Percentiles rank a stretch among this genome's conserved stretches.
Conservation (phyloP, 2,797 vertebrate genomes). For the Philypnodon macrostomus region DNA sequence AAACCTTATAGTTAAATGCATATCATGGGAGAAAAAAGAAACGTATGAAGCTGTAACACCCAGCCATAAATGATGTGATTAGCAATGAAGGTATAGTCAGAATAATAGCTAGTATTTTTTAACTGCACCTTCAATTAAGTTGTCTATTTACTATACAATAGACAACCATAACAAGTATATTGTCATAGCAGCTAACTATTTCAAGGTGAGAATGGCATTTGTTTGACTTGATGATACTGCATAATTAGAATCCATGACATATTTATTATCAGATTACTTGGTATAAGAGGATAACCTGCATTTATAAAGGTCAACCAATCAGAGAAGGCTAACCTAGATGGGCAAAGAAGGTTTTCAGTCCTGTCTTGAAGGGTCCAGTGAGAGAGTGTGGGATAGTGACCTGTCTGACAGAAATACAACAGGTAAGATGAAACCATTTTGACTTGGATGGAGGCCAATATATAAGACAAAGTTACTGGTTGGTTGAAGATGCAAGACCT, state of each 20-base stretch:
- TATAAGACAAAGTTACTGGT: not conserved
- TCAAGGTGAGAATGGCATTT: constrained; percentile 31
- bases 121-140: not conserved
- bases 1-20: too few species aligned
- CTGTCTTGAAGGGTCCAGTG: constrained; percentile 26
- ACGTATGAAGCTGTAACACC: too few species aligned
- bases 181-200: not conserved
- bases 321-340: constrained; percentile 39
- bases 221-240: constrained; percentile 20
- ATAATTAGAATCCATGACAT: constrained; percentile 51
- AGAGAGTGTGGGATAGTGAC: constrained; percentile 31
- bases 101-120: too few species aligned
- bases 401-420: constrained; percentile 30
- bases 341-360: constrained; percentile 50
- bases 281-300: constrained; percentile 67
- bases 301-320: constrained; percentile 68
- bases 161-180: not conserved
- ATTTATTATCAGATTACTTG: constrained; percentile 77
- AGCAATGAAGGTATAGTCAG: too few species aligned
- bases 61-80: too few species aligned
- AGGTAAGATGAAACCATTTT: constrained; percentile 42
- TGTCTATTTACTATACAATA: not conserved
- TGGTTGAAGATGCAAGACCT: not conserved
- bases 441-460: constrained; percentile 3
- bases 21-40: too few species aligned